These are phyloP conservation scores for Peromyscus leucopus DNA, from an alignment of 2,113 vertebrate species.

Conservation along the genomic window DNA sequence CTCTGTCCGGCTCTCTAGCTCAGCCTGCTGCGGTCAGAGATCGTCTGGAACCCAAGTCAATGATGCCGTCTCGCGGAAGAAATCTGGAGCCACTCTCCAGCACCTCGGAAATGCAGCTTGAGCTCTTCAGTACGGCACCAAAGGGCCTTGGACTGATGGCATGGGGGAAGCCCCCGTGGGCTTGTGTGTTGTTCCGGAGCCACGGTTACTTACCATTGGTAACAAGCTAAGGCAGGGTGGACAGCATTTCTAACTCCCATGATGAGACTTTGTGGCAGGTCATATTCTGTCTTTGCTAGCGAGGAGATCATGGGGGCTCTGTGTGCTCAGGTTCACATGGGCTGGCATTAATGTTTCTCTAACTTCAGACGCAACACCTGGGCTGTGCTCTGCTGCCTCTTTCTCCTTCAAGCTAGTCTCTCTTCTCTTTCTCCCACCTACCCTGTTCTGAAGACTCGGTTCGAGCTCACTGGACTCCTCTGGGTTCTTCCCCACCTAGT, in stretches of 20 bases:
- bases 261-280: not conserved
- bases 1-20: not conserved
- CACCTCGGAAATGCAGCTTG: not conserved
- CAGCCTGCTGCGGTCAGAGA: not conserved
- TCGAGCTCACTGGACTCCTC: not conserved
- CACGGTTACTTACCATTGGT: too few relatives aligned
- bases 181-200: not conserved
- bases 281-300: not conserved
- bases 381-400: not conserved
- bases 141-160: not conserved
- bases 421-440: not conserved
- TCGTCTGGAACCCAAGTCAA: not conserved
- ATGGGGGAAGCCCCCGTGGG: not conserved
- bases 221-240: not conserved
- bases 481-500: not conserved
- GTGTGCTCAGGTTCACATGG: fast-evolving
- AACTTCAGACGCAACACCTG: not conserved
- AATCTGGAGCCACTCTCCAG: not conserved
- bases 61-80: not conserved
- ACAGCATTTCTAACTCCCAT: not conserved
- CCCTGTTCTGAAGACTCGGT: not conserved
- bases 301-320: not conserved
- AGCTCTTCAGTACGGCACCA: fast-evolving
- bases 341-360: not conserved
- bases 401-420: not conserved